Base-by-base conservation (phyloP, 2,888 invertebrate species). In the Zeuzera pyrina region DNA sequence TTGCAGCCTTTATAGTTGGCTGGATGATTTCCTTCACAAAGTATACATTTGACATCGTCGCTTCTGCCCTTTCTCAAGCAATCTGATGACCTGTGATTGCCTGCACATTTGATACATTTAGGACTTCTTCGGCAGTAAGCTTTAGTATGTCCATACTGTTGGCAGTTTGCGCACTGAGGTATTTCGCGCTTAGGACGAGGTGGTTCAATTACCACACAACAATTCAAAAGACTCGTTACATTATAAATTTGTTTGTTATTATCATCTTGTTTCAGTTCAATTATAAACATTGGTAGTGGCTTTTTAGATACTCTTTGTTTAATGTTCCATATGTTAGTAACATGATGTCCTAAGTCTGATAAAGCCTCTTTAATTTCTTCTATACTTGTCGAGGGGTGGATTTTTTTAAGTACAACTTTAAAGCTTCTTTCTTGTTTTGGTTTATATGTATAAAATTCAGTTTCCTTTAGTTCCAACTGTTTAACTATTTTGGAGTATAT, bases 1-100 rank as follows among this genome's bases (percentile, higher is more conserved):
- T 12, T 30, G 22, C 43, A 45, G n/a, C n/a, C n/a, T n/a, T n/a
- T n/a, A n/a, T n/a, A n/a, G n/a, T n/a, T n/a, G n/a, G n/a, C n/a
- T n/a, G 47, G 44, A 13, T 52, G 49, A 12, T 48, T 48, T 6
- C 46, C 52, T 1, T 39, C 34, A 23, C 49, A 49, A 1, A 47
- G 36, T 0, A 35, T 28, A 19, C 47, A 50, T 36, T 47, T 49
- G 0, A 49, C 48, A n/a, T 25, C 11, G 13, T 42, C 34, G 0
- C 39, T 43, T 4, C 42, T 28, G 11, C 14, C 38, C 38, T 47
- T 48, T 5, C 38, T 22, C 3, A 27, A 8, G 12, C 42, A 47
- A 1, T 42, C 10, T 6, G 19, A 1, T 2, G 46, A 30, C 1
- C 2, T 3, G 25, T 47, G 45, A 7, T 13, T 2, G 4, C 38